Percentiles rank a stretch among this genome's conserved stretches.
phyloP scores from a whole-genome alignment of 2,888 invertebrate species.

The Thymelicus lineola region DNA sequence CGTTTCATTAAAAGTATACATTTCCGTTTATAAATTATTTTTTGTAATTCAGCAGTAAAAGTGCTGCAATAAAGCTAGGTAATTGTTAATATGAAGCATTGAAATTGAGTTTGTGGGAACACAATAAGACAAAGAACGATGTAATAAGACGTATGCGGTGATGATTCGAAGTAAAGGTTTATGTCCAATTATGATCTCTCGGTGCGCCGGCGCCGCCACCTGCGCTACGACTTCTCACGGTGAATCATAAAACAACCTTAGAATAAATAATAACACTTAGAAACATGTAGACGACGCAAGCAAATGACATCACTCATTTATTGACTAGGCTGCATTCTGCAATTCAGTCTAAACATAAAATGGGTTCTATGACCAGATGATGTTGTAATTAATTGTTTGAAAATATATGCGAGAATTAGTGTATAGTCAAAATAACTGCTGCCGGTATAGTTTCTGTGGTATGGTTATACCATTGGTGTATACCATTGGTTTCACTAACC shows the following conservation, averaged over 20 bases:
- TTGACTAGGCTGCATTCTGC: neutral
- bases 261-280: conserved; percentile 1
- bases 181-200: conserved; percentile 26
- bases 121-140: conserved; percentile 35
- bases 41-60: conserved; percentile 8
- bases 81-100: conserved; percentile 26
- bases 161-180: conserved; percentile 29
- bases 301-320: conserved; percentile 3
- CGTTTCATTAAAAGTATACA: neutral
- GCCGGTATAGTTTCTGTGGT: too few species aligned
- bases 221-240: conserved; percentile 69
- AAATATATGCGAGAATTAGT: too few species aligned
- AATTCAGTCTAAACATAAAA: neutral
- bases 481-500: too few species aligned
- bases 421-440: too few species aligned
- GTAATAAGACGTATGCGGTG: conserved; percentile 26
- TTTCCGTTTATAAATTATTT: conserved; percentile 5
- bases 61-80: conserved; percentile 8
- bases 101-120: conserved; percentile 26
- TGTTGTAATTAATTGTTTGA: neutral
- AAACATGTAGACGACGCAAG: neutral
- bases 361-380: neutral
- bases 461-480: too few species aligned
- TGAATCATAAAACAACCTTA: conserved; percentile 54
- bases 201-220: conserved; percentile 61